Evolutionary conservation across 1,140 invertebrate species (phyloP).

Genomic region (Linepithema humile): DNA sequence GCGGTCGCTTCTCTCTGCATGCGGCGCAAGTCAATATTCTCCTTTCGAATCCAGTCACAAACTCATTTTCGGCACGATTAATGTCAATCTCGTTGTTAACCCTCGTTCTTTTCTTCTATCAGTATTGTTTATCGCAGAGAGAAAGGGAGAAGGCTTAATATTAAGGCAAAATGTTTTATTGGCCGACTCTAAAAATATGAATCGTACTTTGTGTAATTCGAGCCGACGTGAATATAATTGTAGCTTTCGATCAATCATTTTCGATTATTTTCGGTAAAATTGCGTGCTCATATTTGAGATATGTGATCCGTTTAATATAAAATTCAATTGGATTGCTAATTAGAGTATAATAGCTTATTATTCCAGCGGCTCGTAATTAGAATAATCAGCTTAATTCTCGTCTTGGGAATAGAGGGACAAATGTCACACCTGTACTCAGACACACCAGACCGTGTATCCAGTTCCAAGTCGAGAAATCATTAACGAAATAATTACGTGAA

Average conservation of each 20-base stretch:
- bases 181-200: too few relatives aligned
- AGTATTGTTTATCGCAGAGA: neutral
- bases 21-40: neutral
- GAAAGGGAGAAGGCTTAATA: neutral
- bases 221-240: neutral
- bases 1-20: neutral
- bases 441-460: conserved; percentile 17
- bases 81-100: neutral
- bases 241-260: too few relatives aligned
- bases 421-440: conserved; percentile 45
- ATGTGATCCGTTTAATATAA: neutral
- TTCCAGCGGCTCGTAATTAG: conserved; percentile 34
- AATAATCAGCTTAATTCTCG: conserved; percentile 47
- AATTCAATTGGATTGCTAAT: conserved; percentile 7
- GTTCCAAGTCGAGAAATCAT: conserved; percentile 11
- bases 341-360: neutral
- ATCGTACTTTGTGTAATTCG: neutral
- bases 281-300: neutral
- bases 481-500: conserved; percentile 31
- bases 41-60: conserved; percentile 16
- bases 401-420: conserved; percentile 41
- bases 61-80: neutral
- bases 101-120: neutral
- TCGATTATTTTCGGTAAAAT: too few relatives aligned
- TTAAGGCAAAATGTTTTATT: too few relatives aligned